phyloP scores from a whole-genome alignment of 2,113 vertebrate species.

The Lucifuga dentata region DNA sequence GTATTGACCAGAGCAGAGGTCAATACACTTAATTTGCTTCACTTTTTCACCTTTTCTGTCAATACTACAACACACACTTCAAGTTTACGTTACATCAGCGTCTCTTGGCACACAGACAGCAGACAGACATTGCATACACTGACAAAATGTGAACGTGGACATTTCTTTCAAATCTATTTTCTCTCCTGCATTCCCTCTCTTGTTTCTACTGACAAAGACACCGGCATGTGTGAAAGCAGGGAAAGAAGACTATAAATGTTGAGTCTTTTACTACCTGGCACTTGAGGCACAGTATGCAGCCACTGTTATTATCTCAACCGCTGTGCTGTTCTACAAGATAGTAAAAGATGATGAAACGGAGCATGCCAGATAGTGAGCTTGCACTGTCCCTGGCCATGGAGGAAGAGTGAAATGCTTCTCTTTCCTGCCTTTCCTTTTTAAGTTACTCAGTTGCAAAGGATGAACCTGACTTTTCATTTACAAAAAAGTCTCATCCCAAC shows the following conservation, averaged over 20 bases:
- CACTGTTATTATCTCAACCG: conserved; percentile 75
- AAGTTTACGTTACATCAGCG: conserved; percentile 1
- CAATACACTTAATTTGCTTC: conserved; percentile 54
- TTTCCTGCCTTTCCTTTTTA: not conserved
- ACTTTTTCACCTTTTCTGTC: conserved; percentile 30
- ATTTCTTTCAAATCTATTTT: conserved; percentile 18
- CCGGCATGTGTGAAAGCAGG: conserved; percentile 25
- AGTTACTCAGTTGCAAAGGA: not conserved
- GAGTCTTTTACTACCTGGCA: conserved; percentile 73
- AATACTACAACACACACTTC: conserved; percentile 23
- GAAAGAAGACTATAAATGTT: conserved; percentile 67
- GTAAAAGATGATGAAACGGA: conserved; percentile 72
- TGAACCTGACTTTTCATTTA: not conserved
- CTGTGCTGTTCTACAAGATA: conserved; percentile 73
- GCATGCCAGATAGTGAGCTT: conserved; percentile 16
- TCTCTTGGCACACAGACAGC: not conserved
- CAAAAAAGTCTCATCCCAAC: not conserved
- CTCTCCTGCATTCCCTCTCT: conserved; percentile 26
- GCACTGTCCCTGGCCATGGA: conserved; percentile 18
- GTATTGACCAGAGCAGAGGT: conserved; percentile 55
- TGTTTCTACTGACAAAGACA: conserved; percentile 35
- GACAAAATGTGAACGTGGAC: conserved; percentile 36
- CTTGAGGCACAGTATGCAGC: conserved; percentile 60
- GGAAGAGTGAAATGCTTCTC: conserved; percentile 22
- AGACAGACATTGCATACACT: not conserved